Base-by-base conservation (phyloP, 2,888 invertebrate species). In the Mimas tiliae region DNA sequence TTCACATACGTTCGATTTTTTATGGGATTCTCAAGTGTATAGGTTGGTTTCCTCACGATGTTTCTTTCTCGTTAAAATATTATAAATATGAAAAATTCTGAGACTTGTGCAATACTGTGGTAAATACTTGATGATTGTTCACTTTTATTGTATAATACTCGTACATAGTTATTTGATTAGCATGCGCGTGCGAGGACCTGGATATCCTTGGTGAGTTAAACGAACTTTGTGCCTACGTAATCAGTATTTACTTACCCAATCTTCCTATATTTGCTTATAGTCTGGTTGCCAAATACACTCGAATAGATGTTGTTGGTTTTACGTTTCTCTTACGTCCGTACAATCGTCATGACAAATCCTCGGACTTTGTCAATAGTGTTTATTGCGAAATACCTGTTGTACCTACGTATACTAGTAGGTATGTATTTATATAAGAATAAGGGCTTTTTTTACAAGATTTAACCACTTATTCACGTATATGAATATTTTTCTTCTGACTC, bases 251-350 rank as follows among this genome's bases (percentile, higher is more conserved):
- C 69, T 42, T 67, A 67, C 65, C 70, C 70, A 75, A 73, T 77
- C 68, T 69, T 76, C 65, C 66, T 66, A 67, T 79, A 73, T 75
- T 77, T 78, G 65, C 71, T 71, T 71, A 64, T 66, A 69, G 70
- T 70, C 65, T 71, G 51, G 67, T 73, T 75, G 73, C 74, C 73
- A 77, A 77, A 77, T 74, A 77, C 68, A 72, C 74, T 74, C 67
- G 67, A 76, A 71, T 71, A 70, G 70, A 72, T 70, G 70, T 71
- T 70, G 69, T 74, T 71, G 63, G 69, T 70, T 65, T 68, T 48
- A 66, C 65, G 64, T 62, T 65, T 65, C 66, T 65, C 27, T 50
- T 27, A 53, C 33, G 47, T 64, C 19, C 63, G 69, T 72, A 74
- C 69, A 71, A 62, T 70, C 65, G 27, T 50, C 67, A 19, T 67